Percentiles rank a stretch among this genome's conserved stretches.
These are phyloP conservation scores for Marmota flaviventris DNA, from an alignment of 2,113 vertebrate species.

Conservation along the genomic window DNA sequence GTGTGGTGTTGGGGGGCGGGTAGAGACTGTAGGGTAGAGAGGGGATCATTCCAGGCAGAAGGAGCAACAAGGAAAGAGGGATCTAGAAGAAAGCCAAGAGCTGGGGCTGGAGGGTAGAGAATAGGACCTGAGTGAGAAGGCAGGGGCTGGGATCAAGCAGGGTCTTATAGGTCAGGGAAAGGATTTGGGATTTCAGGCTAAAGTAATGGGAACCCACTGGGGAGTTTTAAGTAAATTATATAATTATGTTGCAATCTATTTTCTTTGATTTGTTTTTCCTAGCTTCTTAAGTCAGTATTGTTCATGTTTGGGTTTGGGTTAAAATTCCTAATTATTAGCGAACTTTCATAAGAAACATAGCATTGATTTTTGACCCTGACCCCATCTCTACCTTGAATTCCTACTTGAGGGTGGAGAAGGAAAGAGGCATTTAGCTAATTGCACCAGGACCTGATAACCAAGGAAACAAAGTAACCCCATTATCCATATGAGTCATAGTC, in stretches of 20 bases:
- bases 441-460: background rate
- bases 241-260: background rate
- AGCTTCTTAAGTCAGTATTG: background rate
- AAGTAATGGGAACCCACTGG: background rate
- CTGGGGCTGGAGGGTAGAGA: background rate
- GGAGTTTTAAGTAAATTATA: background rate
- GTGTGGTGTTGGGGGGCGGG: too few species aligned
- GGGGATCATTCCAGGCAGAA: background rate
- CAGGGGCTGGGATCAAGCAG: too few species aligned
- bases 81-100: background rate
- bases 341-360: background rate
- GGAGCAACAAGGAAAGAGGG: background rate
- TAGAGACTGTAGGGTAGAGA: background rate
- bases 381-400: background rate
- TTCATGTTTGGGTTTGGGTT: background rate
- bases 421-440: background rate
- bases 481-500: background rate
- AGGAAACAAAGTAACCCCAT: background rate
- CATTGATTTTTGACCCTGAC: background rate
- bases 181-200: background rate
- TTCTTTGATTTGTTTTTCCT: background rate
- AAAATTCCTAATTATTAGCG: background rate
- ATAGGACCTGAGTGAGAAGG: background rate
- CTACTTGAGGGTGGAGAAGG: background rate
- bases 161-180: background rate